phyloP scores from a whole-genome alignment of 2,797 vertebrate species.

The Phylloscopus collybita region DNA sequence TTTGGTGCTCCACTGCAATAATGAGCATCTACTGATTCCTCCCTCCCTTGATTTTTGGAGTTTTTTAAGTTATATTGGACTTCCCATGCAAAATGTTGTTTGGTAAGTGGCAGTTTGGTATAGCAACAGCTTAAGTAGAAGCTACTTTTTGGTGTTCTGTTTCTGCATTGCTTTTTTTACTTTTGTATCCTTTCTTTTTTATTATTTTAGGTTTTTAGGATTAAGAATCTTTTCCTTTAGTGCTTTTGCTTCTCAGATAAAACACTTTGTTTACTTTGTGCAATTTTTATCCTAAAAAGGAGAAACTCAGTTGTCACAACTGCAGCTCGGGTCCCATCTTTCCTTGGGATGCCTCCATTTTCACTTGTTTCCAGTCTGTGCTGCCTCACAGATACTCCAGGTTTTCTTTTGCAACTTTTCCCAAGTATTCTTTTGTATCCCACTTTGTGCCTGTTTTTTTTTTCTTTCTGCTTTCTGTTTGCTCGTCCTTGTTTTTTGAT shows the following conservation, averaged over 20 bases:
- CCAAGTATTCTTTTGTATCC: neutral
- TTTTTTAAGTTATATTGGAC: neutral
- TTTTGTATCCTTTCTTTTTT: neutral
- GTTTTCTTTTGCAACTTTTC: neutral
- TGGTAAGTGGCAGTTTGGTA: neutral
- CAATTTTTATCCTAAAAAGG: neutral
- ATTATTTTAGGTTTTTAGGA: neutral
- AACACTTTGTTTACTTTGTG: neutral
- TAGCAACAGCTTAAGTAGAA: neutral
- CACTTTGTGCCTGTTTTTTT: neutral
- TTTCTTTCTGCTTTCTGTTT: neutral
- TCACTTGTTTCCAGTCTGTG: neutral
- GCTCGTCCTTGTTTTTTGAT: neutral
- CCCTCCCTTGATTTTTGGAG: neutral
- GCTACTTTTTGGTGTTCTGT: neutral
- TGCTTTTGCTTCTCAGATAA: neutral
- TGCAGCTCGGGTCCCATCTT: neutral
- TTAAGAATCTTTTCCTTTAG: neutral
- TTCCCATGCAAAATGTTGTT: neutral
- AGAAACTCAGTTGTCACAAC: neutral
- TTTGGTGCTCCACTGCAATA: neutral
- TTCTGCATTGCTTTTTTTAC: neutral
- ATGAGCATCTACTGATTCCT: neutral
- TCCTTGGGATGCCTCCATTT: neutral
- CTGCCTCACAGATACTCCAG: neutral